Conservation (phyloP, 2,113 vertebrate species). For the Scalopus aquaticus region DNA sequence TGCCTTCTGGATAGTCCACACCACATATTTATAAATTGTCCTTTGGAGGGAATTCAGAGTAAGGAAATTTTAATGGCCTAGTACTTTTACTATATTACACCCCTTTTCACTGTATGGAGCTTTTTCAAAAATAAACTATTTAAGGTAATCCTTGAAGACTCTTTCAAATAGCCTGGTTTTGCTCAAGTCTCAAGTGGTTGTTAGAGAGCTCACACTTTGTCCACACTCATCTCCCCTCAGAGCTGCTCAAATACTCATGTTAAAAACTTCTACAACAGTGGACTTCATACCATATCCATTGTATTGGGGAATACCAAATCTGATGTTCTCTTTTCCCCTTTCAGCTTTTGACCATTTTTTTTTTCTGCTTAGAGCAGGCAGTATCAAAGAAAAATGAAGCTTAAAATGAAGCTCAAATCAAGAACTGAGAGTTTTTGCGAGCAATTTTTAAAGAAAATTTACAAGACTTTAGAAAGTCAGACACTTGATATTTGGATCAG, state of each 20-base stretch:
- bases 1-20: background rate
- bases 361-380: background rate
- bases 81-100: background rate
- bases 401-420: background rate
- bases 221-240: background rate
- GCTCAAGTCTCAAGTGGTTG: background rate
- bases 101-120: background rate
- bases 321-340: background rate
- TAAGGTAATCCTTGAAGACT: background rate
- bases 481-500: slow-evolving; percentile 7
- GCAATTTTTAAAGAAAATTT: slow-evolving; percentile 5
- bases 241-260: background rate
- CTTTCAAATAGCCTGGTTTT: background rate
- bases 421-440: background rate
- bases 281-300: background rate
- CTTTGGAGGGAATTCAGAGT: background rate
- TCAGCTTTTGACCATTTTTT: background rate
- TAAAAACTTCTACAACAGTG: background rate
- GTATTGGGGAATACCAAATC: background rate
- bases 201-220: background rate
- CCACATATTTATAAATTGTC: background rate
- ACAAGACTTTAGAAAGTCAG: background rate
- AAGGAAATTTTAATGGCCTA: background rate
- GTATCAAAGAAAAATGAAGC: background rate
- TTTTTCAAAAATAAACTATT: slow-evolving; percentile 6